Base-by-base conservation (phyloP, 2,888 invertebrate species). In the Rhodophaea formosa region DNA sequence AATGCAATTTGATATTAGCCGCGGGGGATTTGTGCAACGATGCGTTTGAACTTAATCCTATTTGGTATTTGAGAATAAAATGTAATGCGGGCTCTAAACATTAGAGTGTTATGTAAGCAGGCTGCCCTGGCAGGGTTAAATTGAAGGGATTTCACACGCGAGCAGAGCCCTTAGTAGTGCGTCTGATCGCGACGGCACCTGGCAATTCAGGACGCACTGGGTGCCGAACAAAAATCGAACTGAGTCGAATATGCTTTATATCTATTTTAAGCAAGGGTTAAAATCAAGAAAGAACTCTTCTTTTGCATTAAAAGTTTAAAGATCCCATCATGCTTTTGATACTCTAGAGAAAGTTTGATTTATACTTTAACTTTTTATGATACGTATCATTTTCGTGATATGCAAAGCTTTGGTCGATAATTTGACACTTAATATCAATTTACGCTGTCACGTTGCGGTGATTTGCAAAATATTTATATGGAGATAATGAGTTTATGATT, bases 71-170 rank as follows among this genome's bases (percentile, higher is more conserved):
- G 64, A 70, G 64, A 73, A 68, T 72, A 73, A 74, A 77, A 67
- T 63, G 65, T 71, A 74, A 74, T 73, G 64, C 64, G 67, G 65
- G 68, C 63, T 72, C 72, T 71, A 75, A 77, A 79, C 72, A 72
- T 71, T 72, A 16, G 16, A 54, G 15, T 42, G 12, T 35, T 45
- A 30, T 53, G 15, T 42, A 43, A 69, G 69, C 67, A 70, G 77
- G 73, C 76, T 79, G 77, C 75, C 73, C 74, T 71, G 66, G 60
- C 62, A 60, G 71, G 74, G 77, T 77, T 79, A 74, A 75, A 76
- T 84, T 81, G 80, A 74, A 79, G 81, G 79, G 86, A 85, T 89
- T 88, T 88, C 74, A 83, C 83, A 84, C 83, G 80, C 82, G 87
- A 86, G 69, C 71, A 71, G 83, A 82, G 71, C 77, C 86, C 86